Conservation (phyloP, 1,140 invertebrate genomes). For the Lordiphosa mommai region DNA sequence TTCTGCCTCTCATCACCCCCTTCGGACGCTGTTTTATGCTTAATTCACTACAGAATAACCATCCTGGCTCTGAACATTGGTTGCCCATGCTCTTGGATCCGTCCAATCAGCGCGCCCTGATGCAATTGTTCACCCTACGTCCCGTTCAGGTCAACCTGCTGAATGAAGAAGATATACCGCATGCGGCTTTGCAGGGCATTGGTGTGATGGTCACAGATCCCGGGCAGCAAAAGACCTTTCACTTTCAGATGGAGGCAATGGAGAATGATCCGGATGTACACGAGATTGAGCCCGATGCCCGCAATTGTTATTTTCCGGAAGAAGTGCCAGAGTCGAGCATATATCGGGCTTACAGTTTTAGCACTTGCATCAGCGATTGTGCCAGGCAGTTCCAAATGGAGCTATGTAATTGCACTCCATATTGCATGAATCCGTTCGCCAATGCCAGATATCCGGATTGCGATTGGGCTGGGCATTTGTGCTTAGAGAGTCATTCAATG, state of each 20-base stretch:
- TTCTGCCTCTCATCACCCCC: slow-evolving; percentile 80
- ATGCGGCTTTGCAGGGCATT: slow-evolving; percentile 29
- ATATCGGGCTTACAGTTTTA: slow-evolving; percentile 81
- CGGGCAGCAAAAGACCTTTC: slow-evolving; percentile 46
- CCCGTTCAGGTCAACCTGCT: slow-evolving; percentile 34
- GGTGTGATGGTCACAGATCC: slow-evolving; percentile 22
- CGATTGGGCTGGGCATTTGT: slow-evolving; percentile 37
- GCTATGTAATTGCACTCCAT: slow-evolving; percentile 81
- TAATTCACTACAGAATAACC: slow-evolving; percentile 80
- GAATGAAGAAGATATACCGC: slow-evolving; percentile 62
- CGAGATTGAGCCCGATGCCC: slow-evolving; percentile 53
- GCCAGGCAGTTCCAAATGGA: slow-evolving; percentile 76
- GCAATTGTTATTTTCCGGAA: slow-evolving; percentile 81
- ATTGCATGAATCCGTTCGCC: slow-evolving; percentile 33
- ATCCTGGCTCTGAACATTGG: slow-evolving; percentile 33
- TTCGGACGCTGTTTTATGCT: slow-evolving; percentile 81
- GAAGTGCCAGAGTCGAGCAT: slow-evolving; percentile 79
- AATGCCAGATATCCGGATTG: slow-evolving; percentile 45
- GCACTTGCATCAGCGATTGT: slow-evolving; percentile 81
- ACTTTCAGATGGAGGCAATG: slow-evolving; percentile 49
- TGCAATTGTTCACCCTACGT: slow-evolving; percentile 24
- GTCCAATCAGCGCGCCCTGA: slow-evolving; percentile 9
- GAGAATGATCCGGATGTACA: slow-evolving; percentile 61
- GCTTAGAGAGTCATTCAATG: slow-evolving; percentile 51
- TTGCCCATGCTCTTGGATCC: slow-evolving; percentile 32